phyloP scores from a whole-genome alignment of 1,140 invertebrate genomes.

The Leptopilina boulardi region DNA sequence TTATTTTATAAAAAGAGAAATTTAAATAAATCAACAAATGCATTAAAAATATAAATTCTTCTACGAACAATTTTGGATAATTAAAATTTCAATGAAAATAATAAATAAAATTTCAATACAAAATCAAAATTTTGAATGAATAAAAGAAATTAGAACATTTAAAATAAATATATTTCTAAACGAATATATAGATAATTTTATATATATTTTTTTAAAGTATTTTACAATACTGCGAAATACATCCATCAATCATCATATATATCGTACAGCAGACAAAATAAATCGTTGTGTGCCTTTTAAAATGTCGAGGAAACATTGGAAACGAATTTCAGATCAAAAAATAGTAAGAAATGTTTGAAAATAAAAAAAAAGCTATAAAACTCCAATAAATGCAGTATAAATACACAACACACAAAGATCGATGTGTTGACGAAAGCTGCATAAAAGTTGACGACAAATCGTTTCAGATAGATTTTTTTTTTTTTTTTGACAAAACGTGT shows the following conservation, averaged over 20 bases:
- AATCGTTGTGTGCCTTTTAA: background rate
- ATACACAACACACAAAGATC: background rate
- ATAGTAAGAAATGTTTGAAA: background rate
- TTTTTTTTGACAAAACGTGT: conserved; percentile 4
- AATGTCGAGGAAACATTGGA: background rate
- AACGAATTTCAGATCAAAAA: background rate
- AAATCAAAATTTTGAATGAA: too few relatives aligned
- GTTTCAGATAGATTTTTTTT: background rate
- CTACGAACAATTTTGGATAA: too few relatives aligned
- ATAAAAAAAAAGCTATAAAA: conserved; percentile 4
- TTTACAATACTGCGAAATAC: too few relatives aligned
- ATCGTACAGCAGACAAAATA: conserved; percentile 20
- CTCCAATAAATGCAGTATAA: background rate
- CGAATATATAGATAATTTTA: too few relatives aligned
- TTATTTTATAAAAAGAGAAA: too few relatives aligned
- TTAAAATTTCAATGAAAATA: too few relatives aligned
- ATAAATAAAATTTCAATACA: too few relatives aligned
- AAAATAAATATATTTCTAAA: too few relatives aligned
- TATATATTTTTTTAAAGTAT: too few relatives aligned
- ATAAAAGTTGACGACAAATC: conserved; percentile 23
- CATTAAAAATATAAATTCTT: too few relatives aligned
- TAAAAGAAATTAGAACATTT: too few relatives aligned
- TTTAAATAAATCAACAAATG: too few relatives aligned
- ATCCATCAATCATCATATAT: background rate
- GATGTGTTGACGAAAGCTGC: background rate